phyloP scores from a whole-genome alignment of 2,113 vertebrate species.

The Rhinopomastus cyanomelas region DNA sequence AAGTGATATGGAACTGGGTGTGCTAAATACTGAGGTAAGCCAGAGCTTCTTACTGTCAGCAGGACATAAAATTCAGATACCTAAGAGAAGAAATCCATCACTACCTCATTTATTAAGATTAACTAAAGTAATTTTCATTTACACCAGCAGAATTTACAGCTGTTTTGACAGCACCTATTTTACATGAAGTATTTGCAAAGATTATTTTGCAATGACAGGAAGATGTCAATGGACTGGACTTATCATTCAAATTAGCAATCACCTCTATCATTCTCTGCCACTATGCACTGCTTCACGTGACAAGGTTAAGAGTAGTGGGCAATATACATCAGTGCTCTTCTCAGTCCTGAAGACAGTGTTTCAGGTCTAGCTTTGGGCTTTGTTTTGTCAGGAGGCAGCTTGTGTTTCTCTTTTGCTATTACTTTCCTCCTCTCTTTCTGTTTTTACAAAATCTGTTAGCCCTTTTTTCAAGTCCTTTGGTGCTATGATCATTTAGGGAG shows the following conservation, averaged over 20 bases:
- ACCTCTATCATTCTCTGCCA: background rate
- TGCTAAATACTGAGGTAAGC: background rate
- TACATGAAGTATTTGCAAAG: background rate
- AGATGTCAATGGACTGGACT: background rate
- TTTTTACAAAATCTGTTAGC: slow-evolving; percentile 8
- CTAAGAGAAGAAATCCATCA: background rate
- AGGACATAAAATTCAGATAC: background rate
- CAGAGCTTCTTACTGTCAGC: background rate
- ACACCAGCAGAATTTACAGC: background rate
- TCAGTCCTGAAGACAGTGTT: background rate
- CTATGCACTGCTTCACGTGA: background rate
- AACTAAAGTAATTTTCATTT: background rate
- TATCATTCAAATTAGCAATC: background rate
- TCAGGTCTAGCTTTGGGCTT: background rate
- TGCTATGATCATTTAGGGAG: slow-evolving; percentile 8
- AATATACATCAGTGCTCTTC: background rate
- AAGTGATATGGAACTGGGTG: background rate
- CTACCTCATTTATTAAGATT: background rate
- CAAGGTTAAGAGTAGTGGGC: background rate
- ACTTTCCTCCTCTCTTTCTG: background rate
- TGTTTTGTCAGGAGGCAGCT: background rate
- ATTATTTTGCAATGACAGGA: background rate
- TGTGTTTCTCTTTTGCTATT: background rate
- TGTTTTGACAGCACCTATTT: background rate
- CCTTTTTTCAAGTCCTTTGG: background rate